These are phyloP conservation scores for Centropus bengalensis DNA, from an alignment of 2,113 vertebrate genomes.

Conservation along the genomic window DNA sequence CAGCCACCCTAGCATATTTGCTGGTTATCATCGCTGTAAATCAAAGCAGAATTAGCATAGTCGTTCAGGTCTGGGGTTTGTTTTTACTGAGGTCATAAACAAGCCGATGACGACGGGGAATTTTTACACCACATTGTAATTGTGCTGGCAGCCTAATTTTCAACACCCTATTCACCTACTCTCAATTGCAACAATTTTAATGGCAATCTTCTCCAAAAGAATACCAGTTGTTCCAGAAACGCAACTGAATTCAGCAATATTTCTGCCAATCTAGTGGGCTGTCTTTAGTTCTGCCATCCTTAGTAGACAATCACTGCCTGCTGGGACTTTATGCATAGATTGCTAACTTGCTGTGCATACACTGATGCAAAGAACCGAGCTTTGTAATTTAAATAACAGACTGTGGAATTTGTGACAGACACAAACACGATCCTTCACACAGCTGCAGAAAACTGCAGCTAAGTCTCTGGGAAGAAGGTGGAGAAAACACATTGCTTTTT, in stretches of 20 bases:
- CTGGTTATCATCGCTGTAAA: slow-evolving; percentile 3
- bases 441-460: background rate
- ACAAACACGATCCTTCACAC: background rate
- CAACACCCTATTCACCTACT: background rate
- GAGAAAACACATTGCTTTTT: background rate
- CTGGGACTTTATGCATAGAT: slow-evolving; percentile 68
- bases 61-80: background rate
- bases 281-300: slow-evolving; percentile 45
- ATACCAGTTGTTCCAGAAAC: slow-evolving; percentile 17
- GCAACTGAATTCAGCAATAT: background rate
- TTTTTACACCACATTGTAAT: slow-evolving; percentile 1
- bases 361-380: slow-evolving; percentile 41
- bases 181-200: background rate
- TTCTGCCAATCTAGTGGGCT: slow-evolving; percentile 37
- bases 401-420: slow-evolving; percentile 38
- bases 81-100: slow-evolving; percentile 35
- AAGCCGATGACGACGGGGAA: background rate
- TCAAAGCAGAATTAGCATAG: slow-evolving; percentile 22
- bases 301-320: slow-evolving; percentile 60
- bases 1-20: background rate
- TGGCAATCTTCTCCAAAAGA: background rate
- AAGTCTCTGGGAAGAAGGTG: background rate
- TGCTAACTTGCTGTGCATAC: slow-evolving; percentile 57
- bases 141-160: slow-evolving; percentile 27
- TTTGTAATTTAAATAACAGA: slow-evolving; percentile 68